A percentile compares a stretch with the other conserved stretches of the same genome.
Evolutionary conservation across 1,140 invertebrate genomes (phyloP).

Genomic region (Heliconius himera): DNA sequence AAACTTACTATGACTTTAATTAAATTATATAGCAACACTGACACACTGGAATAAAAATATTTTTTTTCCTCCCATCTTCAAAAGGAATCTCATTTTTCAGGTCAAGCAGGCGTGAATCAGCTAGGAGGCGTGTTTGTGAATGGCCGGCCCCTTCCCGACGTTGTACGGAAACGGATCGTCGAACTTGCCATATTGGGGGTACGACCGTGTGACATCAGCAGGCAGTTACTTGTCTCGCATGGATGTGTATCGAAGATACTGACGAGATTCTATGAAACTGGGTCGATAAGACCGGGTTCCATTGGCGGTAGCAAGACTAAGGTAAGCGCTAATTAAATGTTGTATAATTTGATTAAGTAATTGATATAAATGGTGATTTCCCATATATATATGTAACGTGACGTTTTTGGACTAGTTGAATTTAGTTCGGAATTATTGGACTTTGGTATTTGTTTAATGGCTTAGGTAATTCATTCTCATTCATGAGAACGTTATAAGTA

Average conservation of each 20-base stretch:
- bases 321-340: conserved; percentile 80
- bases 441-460: neutral
- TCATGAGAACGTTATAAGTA: neutral
- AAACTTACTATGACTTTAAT: neutral
- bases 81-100: conserved; percentile 79
- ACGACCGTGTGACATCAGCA: conserved; percentile 96
- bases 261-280: conserved; percentile 97
- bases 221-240: conserved; percentile 96
- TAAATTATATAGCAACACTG: neutral
- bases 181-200: conserved; percentile 95
- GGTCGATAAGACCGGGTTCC: conserved; percentile 94
- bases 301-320: conserved; percentile 96
- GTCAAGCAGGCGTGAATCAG: conserved; percentile 97
- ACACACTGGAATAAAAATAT: neutral
- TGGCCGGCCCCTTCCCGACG: conserved; percentile 95
- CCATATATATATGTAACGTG: neutral
- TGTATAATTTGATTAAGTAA: neutral
- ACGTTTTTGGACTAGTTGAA: neutral
- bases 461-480: neutral
- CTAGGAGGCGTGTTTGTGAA: conserved; percentile 98
- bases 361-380: neutral
- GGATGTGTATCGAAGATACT: conserved; percentile 96
- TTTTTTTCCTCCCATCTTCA: conserved; percentile 25
- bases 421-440: neutral
- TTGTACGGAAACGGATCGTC: conserved; percentile 95